A percentile compares a stretch with the other conserved stretches of the same genome.
phyloP scores from a whole-genome alignment of 1,140 invertebrate species.

The Palaemon carinicauda region DNA sequence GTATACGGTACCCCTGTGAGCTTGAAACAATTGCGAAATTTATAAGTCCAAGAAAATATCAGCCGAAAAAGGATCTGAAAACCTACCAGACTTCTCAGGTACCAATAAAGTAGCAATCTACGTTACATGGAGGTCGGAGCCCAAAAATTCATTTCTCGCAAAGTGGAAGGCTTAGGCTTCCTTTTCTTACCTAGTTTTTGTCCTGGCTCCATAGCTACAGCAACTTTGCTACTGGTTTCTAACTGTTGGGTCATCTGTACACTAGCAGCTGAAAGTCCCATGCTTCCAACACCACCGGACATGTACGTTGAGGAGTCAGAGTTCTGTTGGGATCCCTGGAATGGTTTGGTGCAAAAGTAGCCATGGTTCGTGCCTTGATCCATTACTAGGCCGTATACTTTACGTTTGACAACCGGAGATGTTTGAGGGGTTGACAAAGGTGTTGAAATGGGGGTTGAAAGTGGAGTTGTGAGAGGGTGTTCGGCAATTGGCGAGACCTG shows the following conservation, averaged over 20 bases:
- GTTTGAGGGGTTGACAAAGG: background rate
- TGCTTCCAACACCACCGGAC: background rate
- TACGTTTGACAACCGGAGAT: background rate
- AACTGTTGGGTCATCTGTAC: background rate
- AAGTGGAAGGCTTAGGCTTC: constrained; percentile 19
- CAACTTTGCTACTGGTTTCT: background rate
- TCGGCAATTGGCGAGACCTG: background rate
- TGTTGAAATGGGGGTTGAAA: background rate
- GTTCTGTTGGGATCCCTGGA: background rate
- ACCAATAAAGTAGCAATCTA: background rate
- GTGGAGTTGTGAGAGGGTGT: background rate
- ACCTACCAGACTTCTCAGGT: background rate
- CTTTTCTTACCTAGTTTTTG: background rate
- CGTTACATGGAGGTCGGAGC: constrained; percentile 38
- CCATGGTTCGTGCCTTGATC: background rate
- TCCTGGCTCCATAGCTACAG: too few species aligned
- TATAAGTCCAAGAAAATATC: background rate
- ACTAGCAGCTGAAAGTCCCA: background rate
- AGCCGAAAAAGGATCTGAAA: background rate
- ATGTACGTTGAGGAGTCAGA: background rate
- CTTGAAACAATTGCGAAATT: too few species aligned
- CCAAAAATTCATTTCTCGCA: constrained; percentile 41
- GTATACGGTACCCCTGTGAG: too few species aligned
- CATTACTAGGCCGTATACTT: background rate
- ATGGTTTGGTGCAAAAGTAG: constrained; percentile 34